Evolutionary conservation across 2,888 invertebrate genomes (phyloP).

Genomic region (Ophion ellenae): DNA sequence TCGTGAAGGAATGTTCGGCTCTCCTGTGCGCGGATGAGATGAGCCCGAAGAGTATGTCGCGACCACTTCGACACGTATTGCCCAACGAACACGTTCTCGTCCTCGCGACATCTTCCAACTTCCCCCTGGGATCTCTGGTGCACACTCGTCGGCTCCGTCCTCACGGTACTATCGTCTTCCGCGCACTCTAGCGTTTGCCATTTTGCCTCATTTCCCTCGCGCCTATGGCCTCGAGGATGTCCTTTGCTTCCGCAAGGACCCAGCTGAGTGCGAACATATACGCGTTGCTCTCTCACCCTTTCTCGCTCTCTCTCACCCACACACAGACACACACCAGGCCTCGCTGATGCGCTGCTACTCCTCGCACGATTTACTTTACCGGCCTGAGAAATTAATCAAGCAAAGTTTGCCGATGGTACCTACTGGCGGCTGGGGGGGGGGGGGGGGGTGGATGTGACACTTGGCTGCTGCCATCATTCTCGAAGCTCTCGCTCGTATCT

Average conservation of each 20-base stretch:
- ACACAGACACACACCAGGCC: too few species aligned
- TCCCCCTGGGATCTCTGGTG: not conserved
- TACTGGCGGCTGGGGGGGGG: not conserved
- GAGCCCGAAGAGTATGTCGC: conserved; percentile 17
- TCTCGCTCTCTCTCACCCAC: too few species aligned
- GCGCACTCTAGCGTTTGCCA: conserved; percentile 33
- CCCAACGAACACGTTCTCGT: conserved; percentile 36
- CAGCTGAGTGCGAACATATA: not conserved
- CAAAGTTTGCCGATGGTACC: conserved; percentile 69
- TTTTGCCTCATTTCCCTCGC: not conserved
- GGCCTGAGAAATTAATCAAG: conserved; percentile 71
- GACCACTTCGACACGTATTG: conserved; percentile 62
- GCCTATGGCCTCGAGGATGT: not conserved
- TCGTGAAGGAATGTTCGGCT: conserved; percentile 22
- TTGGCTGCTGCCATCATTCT: conserved; percentile 44
- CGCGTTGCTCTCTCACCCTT: not conserved
- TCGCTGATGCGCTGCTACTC: conserved; percentile 32
- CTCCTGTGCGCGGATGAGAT: not conserved
- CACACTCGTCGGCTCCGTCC: not conserved
- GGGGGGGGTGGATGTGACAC: conserved; percentile 43
- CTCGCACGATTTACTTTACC: conserved; percentile 66
- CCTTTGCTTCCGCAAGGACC: not conserved
- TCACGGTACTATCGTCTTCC: conserved; percentile 4
- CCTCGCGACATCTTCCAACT: conserved; percentile 13
- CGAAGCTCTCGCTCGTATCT: not conserved